Conservation (phyloP, 23 tunicate species). For the Diplosoma virens region DNA sequence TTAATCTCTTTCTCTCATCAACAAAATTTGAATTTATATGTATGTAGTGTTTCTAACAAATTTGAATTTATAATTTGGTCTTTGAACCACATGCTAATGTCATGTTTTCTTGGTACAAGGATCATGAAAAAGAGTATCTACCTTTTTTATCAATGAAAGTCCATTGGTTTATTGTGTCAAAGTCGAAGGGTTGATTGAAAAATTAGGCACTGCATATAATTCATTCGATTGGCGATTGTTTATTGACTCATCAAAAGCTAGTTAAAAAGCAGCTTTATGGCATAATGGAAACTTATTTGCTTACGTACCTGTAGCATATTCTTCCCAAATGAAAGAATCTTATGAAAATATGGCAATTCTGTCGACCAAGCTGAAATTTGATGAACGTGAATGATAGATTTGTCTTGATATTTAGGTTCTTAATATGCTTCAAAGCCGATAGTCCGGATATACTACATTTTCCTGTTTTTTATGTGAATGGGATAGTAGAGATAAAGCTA, state of each 20-base stretch:
- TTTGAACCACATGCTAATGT: no score
- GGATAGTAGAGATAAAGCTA: neutral
- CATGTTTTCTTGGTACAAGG: conserved; percentile 8
- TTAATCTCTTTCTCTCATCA: no score
- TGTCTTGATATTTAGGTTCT: neutral
- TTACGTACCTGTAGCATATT: conserved; percentile 2
- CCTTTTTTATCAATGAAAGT: conserved; percentile 13
- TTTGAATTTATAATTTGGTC: no score
- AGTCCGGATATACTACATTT: no score
- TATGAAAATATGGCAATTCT: neutral
- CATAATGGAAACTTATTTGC: conserved; percentile 1
- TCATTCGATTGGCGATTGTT: no score
- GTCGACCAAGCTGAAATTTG: neutral
- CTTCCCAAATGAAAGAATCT: neutral
- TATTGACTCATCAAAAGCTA: conserved; percentile 15
- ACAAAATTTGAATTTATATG: no score
- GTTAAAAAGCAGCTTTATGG: conserved; percentile 1
- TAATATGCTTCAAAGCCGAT: no score
- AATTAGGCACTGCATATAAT: conserved; percentile 6
- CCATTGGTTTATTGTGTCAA: conserved; percentile 18
- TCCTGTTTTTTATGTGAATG: neutral
- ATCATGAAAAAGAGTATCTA: no score
- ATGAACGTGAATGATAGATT: neutral
- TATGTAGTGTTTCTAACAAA: no score
- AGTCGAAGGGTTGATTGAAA: conserved; percentile 6